Conservation (phyloP, 1,140 invertebrate species). For the Panulirus ornatus region DNA sequence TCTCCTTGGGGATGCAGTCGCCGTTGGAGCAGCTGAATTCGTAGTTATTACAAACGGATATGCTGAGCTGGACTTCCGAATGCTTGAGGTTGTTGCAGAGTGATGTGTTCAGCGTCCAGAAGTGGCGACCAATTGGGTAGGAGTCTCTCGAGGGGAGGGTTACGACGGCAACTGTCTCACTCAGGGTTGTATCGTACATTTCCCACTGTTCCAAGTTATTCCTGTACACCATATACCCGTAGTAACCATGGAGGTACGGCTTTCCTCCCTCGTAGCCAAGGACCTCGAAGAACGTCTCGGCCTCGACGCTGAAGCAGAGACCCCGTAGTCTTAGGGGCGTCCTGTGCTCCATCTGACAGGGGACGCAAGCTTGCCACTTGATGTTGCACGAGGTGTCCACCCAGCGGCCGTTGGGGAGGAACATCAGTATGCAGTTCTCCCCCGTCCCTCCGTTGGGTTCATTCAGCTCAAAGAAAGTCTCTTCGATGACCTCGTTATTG, state of each 20-base stretch:
- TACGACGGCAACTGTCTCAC: slow-evolving; percentile 10
- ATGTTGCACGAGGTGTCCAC: slow-evolving; percentile 59
- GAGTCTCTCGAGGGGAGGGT: slow-evolving; percentile 1
- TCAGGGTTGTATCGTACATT: slow-evolving; percentile 29
- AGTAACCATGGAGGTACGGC: slow-evolving; percentile 65
- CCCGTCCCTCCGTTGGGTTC: slow-evolving; percentile 57
- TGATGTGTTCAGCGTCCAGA: slow-evolving; percentile 1
- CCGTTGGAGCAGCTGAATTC: slow-evolving; percentile 73
- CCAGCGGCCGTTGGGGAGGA: slow-evolving; percentile 55
- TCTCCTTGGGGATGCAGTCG: slow-evolving; percentile 55
- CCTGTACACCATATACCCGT: slow-evolving; percentile 43
- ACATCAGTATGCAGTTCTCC: slow-evolving; percentile 63
- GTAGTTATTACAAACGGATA: slow-evolving; percentile 49
- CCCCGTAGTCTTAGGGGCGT: slow-evolving; percentile 49
- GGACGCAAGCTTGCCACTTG: slow-evolving; percentile 43
- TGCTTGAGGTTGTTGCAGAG: not conserved
- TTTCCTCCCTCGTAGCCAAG: slow-evolving; percentile 57
- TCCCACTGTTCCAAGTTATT: slow-evolving; percentile 19
- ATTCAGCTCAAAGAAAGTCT: slow-evolving; percentile 31
- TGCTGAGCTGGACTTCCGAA: slow-evolving; percentile 29
- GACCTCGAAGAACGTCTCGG: slow-evolving; percentile 48
- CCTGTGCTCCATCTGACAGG: slow-evolving; percentile 23
- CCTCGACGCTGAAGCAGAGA: slow-evolving; percentile 41
- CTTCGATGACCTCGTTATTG: not conserved
- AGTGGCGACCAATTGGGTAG: slow-evolving; percentile 47